Conservation (phyloP, 2,113 vertebrate genomes). For the Emydura subglobosa region DNA sequence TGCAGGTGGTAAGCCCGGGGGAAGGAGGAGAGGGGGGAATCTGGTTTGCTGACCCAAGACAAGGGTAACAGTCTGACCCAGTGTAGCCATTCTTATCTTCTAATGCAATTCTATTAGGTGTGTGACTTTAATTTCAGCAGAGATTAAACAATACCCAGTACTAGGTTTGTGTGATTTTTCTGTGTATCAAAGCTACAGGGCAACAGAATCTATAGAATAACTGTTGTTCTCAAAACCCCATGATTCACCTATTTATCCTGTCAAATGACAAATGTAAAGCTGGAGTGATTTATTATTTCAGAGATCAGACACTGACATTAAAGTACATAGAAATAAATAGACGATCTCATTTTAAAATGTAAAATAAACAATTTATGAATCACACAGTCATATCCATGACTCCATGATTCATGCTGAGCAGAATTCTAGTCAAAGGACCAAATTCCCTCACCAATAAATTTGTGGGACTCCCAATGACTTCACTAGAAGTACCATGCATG, state of each 20-base stretch:
- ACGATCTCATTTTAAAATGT: neutral
- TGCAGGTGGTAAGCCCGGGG: no score
- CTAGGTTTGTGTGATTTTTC: no score
- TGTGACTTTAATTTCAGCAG: neutral
- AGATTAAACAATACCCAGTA: neutral
- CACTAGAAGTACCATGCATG: rapidly evolving
- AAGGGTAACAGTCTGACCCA: no score
- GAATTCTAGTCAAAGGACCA: neutral
- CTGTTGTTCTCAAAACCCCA: rapidly evolving
- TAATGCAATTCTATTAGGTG: neutral
- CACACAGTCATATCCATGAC: neutral
- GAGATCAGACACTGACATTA: neutral
- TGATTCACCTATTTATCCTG: neutral
- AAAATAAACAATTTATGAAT: neutral
- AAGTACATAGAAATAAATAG: no score
- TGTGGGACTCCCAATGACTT: neutral
- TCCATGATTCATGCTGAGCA: neutral
- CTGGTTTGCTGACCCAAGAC: no score
- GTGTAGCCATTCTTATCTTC: no score
- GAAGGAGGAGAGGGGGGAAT: no score
- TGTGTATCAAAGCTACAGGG: neutral
- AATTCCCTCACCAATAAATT: neutral
- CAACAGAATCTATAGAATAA: neutral
- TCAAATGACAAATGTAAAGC: neutral
- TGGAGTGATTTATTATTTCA: neutral